A percentile compares a stretch with the other conserved stretches of the same genome.
Evolutionary conservation across 1,140 invertebrate genomes (phyloP).

Genomic region (Heliconius hermathena): DNA sequence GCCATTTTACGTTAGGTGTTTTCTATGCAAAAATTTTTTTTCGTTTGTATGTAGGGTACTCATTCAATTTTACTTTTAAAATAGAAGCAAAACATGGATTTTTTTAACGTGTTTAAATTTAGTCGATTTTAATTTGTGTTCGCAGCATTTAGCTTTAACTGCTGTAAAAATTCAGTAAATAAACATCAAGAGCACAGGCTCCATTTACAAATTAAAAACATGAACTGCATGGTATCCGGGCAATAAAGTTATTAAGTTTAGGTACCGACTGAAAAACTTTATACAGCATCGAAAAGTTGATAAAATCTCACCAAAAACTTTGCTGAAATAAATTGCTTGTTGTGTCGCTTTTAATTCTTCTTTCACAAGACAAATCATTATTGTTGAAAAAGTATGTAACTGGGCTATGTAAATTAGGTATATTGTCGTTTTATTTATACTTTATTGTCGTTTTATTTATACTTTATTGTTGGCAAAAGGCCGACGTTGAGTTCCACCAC

Average conservation of each 20-base stretch:
- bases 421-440: no score
- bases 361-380: slow-evolving; percentile 28
- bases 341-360: slow-evolving; percentile 47
- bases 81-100: neutral
- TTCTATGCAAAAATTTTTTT: neutral
- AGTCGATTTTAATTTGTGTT: slow-evolving; percentile 14
- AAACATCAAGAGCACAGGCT: slow-evolving; percentile 20
- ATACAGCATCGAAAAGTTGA: slow-evolving; percentile 49
- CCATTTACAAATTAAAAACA: slow-evolving; percentile 59
- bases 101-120: neutral
- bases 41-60: neutral
- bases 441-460: no score
- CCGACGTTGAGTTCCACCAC: no score
- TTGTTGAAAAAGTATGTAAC: neutral
- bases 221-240: slow-evolving; percentile 51
- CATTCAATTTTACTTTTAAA: neutral
- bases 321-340: slow-evolving; percentile 53
- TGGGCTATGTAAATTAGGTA: neutral
- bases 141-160: slow-evolving; percentile 15
- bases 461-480: no score
- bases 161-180: slow-evolving; percentile 18
- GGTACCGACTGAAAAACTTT: slow-evolving; percentile 53
- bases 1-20: neutral
- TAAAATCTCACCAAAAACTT: slow-evolving; percentile 61
- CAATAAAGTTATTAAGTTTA: slow-evolving; percentile 63